These are phyloP conservation scores for Sebastes umbrosus DNA, from an alignment of 2,797 vertebrate species.

Conservation along the genomic window DNA sequence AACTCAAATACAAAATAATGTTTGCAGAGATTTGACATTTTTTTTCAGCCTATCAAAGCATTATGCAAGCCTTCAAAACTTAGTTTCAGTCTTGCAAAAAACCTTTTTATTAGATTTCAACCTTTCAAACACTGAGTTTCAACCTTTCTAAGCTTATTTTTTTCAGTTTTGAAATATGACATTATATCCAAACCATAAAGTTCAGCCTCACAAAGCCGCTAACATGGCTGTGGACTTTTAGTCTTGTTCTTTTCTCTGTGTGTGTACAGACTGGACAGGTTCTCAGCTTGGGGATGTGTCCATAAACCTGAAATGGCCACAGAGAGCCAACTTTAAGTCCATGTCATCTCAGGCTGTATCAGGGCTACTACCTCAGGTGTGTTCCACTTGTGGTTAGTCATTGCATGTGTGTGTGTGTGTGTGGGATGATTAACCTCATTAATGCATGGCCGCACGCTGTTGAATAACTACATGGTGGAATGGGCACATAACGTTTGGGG, in stretches of 20 bases:
- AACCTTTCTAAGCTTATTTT: background rate
- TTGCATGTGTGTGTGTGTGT: conserved; percentile 7
- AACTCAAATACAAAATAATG: background rate
- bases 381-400: conserved; percentile 37
- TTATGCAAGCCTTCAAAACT: background rate
- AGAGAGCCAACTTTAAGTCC: conserved; percentile 1
- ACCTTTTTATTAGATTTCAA: background rate
- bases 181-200: background rate
- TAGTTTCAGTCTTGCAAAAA: background rate
- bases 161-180: background rate
- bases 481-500: conserved; percentile 45
- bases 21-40: no score
- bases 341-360: conserved; percentile 18
- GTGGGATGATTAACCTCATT: conserved; percentile 67
- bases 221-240: background rate
- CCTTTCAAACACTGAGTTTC: background rate
- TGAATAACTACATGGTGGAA: conserved; percentile 62
- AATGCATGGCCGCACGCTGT: conserved; percentile 59
- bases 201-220: background rate
- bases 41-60: background rate
- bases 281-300: background rate
- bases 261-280: background rate
- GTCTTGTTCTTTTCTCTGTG: background rate
- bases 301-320: conserved; percentile 20
- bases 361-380: conserved; percentile 56